phyloP scores from a whole-genome alignment of 2,113 vertebrate genomes.

The Prunella fulvescens region DNA sequence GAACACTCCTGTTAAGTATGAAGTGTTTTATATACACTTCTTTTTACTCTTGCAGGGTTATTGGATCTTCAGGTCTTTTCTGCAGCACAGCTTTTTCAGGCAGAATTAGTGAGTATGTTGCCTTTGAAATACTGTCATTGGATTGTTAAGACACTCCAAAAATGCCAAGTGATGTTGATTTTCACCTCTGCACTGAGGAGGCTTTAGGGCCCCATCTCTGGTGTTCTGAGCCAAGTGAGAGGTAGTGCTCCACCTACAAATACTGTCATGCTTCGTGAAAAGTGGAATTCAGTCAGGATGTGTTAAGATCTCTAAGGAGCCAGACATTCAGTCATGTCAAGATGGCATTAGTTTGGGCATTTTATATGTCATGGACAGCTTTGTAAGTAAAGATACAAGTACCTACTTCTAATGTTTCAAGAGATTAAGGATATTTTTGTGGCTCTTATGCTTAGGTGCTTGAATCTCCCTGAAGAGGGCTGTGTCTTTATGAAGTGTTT shows the following conservation, averaged over 20 bases:
- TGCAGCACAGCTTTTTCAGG: background rate
- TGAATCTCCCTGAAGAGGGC: background rate
- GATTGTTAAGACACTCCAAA: background rate
- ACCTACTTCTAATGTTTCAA: background rate
- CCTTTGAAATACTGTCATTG: background rate
- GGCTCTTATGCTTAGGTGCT: background rate
- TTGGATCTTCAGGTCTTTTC: background rate
- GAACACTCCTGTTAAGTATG: background rate
- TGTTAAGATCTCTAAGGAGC: background rate
- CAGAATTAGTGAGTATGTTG: accelerated
- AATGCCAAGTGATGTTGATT: background rate
- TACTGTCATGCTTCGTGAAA: background rate
- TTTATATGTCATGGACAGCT: background rate
- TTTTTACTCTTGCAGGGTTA: background rate
- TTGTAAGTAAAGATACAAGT: background rate
- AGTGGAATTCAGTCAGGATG: background rate
- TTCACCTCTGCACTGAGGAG: background rate
- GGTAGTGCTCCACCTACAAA: background rate
- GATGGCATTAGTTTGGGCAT: background rate
- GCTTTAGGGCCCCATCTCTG: background rate
- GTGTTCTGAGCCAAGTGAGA: background rate
- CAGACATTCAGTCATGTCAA: background rate
- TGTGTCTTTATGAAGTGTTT: background rate
- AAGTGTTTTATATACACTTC: background rate
- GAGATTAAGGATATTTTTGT: background rate